A percentile compares a stretch with the other conserved stretches of the same genome.
phyloP scores from a whole-genome alignment of 2,888 invertebrate genomes.

The Nemoura dubitans region DNA sequence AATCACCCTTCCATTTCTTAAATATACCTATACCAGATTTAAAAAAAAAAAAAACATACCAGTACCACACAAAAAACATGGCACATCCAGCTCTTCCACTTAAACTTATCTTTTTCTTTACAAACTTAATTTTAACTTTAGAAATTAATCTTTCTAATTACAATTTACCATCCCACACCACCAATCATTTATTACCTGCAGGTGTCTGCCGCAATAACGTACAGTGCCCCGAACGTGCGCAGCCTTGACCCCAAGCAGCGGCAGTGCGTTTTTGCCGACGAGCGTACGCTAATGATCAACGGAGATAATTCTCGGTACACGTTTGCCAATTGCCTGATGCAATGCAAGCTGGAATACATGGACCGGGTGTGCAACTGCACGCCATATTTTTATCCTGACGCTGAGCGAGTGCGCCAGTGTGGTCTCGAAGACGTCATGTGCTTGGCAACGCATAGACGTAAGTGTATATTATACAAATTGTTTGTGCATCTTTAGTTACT shows the following conservation, averaged over 20 bases:
- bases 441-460: slow-evolving; percentile 49
- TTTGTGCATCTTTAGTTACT: too few species aligned
- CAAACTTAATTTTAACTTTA: too few species aligned
- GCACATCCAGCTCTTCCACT: too few species aligned
- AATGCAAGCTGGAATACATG: slow-evolving; percentile 49
- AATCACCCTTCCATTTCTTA: too few species aligned
- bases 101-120: too few species aligned
- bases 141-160: too few species aligned
- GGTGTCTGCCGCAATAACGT: slow-evolving; percentile 49
- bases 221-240: slow-evolving; percentile 47
- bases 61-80: too few species aligned
- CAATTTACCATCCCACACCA: too few species aligned
- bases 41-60: too few species aligned
- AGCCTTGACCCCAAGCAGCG: slow-evolving; percentile 45
- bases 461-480: slow-evolving; percentile 32
- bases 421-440: slow-evolving; percentile 49
- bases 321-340: slow-evolving; percentile 50
- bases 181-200: background rate
- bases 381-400: slow-evolving; percentile 49
- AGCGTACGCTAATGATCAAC: slow-evolving; percentile 39
- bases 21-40: too few species aligned
- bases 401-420: slow-evolving; percentile 43
- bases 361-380: slow-evolving; percentile 48
- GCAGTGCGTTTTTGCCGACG: slow-evolving; percentile 50
- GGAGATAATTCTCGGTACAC: slow-evolving; percentile 39